Evolutionary conservation across 2,113 vertebrate genomes (phyloP).

Genomic region (Bucco capensis): DNA sequence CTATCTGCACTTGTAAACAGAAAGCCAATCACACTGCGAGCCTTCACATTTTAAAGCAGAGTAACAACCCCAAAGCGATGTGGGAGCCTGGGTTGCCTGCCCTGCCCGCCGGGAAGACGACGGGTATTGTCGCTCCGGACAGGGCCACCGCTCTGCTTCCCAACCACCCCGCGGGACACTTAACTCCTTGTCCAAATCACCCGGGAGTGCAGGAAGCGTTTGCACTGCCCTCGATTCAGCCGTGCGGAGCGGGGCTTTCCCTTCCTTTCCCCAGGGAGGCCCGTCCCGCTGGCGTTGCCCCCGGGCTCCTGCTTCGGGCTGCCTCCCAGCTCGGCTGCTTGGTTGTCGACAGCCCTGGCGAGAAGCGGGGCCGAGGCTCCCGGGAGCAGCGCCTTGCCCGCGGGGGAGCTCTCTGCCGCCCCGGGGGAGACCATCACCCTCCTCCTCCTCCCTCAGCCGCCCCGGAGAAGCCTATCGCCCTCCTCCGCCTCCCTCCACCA

Average conservation of each 20-base stretch:
- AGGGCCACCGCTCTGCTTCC: neutral
- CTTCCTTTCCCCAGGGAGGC: neutral
- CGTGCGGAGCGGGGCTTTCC: neutral
- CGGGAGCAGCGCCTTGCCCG: neutral
- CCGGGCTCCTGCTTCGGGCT: neutral
- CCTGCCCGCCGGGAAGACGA: neutral
- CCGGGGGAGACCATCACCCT: neutral
- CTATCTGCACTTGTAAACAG: neutral
- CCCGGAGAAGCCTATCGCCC: neutral
- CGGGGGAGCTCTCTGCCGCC: neutral
- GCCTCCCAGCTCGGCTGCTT: neutral
- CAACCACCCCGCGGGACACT: accelerated
- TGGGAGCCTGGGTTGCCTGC: neutral
- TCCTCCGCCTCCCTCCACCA: too few relatives aligned
- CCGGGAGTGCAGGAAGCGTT: neutral
- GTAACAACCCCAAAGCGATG: neutral
- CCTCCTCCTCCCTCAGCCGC: too few relatives aligned
- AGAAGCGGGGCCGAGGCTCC: neutral
- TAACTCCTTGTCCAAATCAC: too few relatives aligned
- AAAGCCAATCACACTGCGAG: neutral
- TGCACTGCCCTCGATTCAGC: too few relatives aligned
- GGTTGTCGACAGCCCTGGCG: neutral
- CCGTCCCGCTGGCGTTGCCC: neutral
- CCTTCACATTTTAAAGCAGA: neutral
- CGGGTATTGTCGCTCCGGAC: neutral